Percentiles rank a stretch among this genome's conserved stretches.
phyloP scores from a whole-genome alignment of 2,888 invertebrate genomes.

The Portevinia maculata region DNA sequence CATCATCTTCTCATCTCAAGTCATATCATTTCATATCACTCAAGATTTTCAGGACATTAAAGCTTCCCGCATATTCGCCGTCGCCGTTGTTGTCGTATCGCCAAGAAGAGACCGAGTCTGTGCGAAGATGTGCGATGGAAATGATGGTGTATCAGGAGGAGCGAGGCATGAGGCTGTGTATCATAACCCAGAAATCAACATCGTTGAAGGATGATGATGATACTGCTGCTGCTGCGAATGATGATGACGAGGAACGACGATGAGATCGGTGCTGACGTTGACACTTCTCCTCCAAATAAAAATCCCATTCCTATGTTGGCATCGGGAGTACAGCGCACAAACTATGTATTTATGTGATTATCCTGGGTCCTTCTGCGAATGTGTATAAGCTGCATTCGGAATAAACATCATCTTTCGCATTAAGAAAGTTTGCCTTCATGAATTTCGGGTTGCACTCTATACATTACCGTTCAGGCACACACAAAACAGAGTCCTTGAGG shows the following conservation, averaged over 20 bases:
- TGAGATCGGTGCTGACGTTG: conserved; percentile 71
- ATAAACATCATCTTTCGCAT: conserved; percentile 65
- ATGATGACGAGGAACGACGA: conserved; percentile 62
- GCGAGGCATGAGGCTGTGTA: conserved; percentile 58
- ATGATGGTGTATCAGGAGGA: conserved; percentile 48
- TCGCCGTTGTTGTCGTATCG: conserved; percentile 32
- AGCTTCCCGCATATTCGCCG: conserved; percentile 73
- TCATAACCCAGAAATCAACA: conserved; percentile 74
- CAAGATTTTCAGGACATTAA: conserved; percentile 74
- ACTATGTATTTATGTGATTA: conserved; percentile 66
- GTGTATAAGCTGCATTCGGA: conserved; percentile 53
- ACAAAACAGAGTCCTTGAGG: conserved; percentile 23
- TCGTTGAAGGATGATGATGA: conserved; percentile 72
- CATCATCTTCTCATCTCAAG: conserved; percentile 73
- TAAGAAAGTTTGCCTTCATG: conserved; percentile 67
- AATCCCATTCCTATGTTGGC: conserved; percentile 27
- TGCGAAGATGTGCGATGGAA: conserved; percentile 50
- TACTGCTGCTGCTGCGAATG: conserved; percentile 62
- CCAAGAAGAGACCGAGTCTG: conserved; percentile 50
- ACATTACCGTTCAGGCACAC: not conserved
- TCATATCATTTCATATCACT: conserved; percentile 75
- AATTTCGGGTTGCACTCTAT: conserved; percentile 54
- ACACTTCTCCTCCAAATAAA: conserved; percentile 53
- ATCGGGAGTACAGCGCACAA: conserved; percentile 51
- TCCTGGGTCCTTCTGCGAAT: conserved; percentile 18